These are phyloP conservation scores for Copidosoma floridanum DNA, from an alignment of 1,140 invertebrate species.

Conservation along the genomic window DNA sequence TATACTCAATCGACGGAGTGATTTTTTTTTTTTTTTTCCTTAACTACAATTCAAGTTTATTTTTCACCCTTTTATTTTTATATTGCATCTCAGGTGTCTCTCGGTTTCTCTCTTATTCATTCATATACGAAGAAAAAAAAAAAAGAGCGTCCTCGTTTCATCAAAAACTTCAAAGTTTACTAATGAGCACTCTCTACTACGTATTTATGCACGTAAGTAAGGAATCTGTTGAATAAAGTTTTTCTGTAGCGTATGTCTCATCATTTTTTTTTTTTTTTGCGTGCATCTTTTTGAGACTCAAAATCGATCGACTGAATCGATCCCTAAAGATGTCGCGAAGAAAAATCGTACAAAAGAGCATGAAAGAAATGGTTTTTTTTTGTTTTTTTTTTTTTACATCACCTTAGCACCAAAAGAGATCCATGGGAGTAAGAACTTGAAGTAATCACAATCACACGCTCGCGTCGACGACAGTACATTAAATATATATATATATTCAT, in stretches of 20 bases:
- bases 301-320: conserved; percentile 18
- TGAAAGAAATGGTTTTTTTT: too few relatives aligned
- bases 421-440: conserved; percentile 18
- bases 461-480: not conserved
- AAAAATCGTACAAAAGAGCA: conserved; percentile 18
- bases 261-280: too few relatives aligned
- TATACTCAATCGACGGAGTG: not conserved
- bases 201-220: conserved; percentile 8
- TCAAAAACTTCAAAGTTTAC: conserved; percentile 5
- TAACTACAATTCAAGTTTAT: too few relatives aligned
- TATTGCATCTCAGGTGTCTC: too few relatives aligned
- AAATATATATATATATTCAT: not conserved
- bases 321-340: conserved; percentile 7
- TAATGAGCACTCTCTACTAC: conserved; percentile 4
- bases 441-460: conserved; percentile 20
- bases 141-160: not conserved
- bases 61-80: too few relatives aligned
- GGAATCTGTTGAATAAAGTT: conserved; percentile 2
- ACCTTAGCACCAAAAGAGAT: conserved; percentile 30
- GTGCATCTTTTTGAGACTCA: too few relatives aligned
- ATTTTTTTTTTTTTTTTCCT: too few relatives aligned
- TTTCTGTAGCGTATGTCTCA: too few relatives aligned
- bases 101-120: too few relatives aligned
- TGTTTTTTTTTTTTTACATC: too few relatives aligned
- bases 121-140: too few relatives aligned